phyloP scores from a whole-genome alignment of 2,797 vertebrate genomes.

The Hoplostethus atlanticus region DNA sequence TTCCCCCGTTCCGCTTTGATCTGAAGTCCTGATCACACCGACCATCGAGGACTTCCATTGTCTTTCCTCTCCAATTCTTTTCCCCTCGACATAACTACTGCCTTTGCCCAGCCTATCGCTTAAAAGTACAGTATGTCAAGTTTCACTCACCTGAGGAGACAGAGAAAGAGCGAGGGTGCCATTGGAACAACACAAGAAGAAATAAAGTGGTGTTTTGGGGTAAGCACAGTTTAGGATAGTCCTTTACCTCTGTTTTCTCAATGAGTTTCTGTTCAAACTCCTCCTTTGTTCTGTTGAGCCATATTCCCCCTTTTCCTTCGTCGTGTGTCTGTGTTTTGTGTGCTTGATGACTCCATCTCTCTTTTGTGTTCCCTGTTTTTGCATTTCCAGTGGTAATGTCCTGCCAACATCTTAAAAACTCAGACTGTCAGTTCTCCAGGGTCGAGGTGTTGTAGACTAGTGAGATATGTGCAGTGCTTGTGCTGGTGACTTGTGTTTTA shows the following conservation, averaged over 20 bases:
- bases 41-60: conserved; percentile 69
- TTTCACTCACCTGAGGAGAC: conserved; percentile 83
- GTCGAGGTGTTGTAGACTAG: conserved; percentile 70
- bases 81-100: conserved; percentile 46
- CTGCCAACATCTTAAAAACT: conserved; percentile 48
- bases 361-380: conserved; percentile 66
- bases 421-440: conserved; percentile 50
- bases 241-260: conserved; percentile 75
- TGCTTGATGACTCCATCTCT: conserved; percentile 75
- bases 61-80: conserved; percentile 60
- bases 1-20: conserved; percentile 11
- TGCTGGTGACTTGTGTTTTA: conserved; percentile 74
- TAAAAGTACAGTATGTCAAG: conserved; percentile 83
- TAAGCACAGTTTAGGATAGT: conserved; percentile 88
- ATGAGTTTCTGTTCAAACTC: conserved; percentile 73
- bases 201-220: conserved; percentile 86
- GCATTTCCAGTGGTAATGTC: conserved; percentile 69
- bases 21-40: not conserved
- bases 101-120: conserved; percentile 73
- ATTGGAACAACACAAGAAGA: conserved; percentile 82
- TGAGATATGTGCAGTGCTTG: conserved; percentile 65
- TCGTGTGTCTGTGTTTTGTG: conserved; percentile 76
- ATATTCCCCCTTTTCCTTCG: conserved; percentile 58
- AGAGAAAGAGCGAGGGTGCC: conserved; percentile 78
- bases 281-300: conserved; percentile 62